Percentiles rank a stretch among this genome's conserved stretches.
phyloP scores from a whole-genome alignment of 2,888 invertebrate species.

The Eudemis profundana region DNA sequence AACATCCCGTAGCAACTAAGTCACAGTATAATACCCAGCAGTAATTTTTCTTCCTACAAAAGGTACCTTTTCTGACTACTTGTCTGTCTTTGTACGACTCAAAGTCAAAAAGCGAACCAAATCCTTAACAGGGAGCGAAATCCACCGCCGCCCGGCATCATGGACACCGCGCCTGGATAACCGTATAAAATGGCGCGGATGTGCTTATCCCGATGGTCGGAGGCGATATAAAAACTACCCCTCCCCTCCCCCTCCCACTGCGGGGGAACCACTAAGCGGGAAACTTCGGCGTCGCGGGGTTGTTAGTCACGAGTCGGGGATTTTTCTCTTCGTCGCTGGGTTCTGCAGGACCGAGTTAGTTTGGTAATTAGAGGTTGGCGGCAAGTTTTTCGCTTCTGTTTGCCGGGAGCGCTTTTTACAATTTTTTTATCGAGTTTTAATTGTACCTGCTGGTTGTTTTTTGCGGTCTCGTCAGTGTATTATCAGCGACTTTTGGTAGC shows the following conservation, averaged over 20 bases:
- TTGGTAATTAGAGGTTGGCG: conserved; percentile 32
- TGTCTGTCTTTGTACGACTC: too few relatives aligned
- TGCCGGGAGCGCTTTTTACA: conserved; percentile 3
- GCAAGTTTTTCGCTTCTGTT: conserved; percentile 15
- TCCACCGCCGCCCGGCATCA: conserved; percentile 36
- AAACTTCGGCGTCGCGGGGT: conserved; percentile 49
- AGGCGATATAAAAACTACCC: conserved; percentile 63
- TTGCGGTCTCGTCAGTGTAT: neutral
- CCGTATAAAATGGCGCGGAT: conserved; percentile 73
- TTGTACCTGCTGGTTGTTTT: neutral
- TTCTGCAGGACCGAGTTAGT: conserved; percentile 40
- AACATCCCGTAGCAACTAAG: too few relatives aligned
- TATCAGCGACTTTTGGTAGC: too few relatives aligned
- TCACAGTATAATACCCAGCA: too few relatives aligned
- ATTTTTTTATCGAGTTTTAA: neutral
- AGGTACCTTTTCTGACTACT: too few relatives aligned
- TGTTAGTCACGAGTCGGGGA: conserved; percentile 47
- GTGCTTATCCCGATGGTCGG: conserved; percentile 71
- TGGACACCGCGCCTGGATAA: conserved; percentile 60
- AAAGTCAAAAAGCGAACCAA: conserved; percentile 2
- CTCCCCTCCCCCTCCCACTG: conserved; percentile 48
- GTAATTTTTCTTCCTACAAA: too few relatives aligned
- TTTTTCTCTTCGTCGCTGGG: conserved; percentile 42
- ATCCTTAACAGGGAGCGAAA: too few relatives aligned
- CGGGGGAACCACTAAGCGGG: conserved; percentile 50